phyloP scores from a whole-genome alignment of 1,140 invertebrate genomes.

The Diprion similis region DNA sequence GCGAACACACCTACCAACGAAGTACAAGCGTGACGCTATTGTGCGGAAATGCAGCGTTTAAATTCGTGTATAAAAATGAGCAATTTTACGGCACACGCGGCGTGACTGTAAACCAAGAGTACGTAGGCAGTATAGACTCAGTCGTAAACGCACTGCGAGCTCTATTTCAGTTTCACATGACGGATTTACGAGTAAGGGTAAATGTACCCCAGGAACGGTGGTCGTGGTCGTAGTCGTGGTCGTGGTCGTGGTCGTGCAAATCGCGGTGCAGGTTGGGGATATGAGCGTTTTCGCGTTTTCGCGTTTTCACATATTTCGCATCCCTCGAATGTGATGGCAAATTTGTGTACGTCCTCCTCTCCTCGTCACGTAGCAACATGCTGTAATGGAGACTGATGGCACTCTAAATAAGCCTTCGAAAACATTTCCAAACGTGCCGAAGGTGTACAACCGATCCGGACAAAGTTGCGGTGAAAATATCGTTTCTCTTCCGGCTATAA shows the following conservation, averaged over 20 bases:
- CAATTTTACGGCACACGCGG: too few relatives aligned
- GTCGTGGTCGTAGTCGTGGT: not conserved
- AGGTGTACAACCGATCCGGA: not conserved
- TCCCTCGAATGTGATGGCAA: not conserved
- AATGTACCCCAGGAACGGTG: not conserved
- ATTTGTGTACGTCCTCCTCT: not conserved
- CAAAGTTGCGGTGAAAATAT: not conserved
- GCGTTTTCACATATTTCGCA: slow-evolving; percentile 2
- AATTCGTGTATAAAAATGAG: too few relatives aligned
- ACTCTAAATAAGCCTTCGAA: not conserved
- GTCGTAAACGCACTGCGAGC: not conserved
- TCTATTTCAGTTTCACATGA: not conserved
- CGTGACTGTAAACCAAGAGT: not conserved
- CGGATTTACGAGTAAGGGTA: not conserved
- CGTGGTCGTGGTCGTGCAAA: not conserved
- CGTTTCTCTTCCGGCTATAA: too few relatives aligned
- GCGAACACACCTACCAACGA: not conserved
- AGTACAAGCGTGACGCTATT: not conserved
- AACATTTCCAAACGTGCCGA: not conserved
- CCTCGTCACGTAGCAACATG: not conserved
- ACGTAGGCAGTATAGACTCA: not conserved
- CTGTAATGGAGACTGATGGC: not conserved
- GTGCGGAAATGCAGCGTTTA: too few relatives aligned
- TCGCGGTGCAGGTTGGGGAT: too few relatives aligned
- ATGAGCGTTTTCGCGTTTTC: not conserved